Base-by-base conservation (phyloP, 1,140 invertebrate genomes). In the Fopius arisanus region DNA sequence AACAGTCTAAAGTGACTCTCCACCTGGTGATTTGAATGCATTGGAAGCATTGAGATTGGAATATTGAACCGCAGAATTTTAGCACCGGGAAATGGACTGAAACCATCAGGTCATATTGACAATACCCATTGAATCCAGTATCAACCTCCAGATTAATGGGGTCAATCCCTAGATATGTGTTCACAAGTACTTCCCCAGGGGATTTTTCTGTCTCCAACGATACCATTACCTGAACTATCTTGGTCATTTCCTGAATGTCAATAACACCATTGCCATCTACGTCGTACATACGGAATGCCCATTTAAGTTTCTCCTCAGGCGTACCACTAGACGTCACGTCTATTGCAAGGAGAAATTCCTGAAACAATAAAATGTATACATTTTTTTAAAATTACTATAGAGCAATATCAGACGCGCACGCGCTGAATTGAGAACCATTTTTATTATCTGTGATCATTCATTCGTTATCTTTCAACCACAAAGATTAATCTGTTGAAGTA, bases 191-290 rank as follows among this genome's bases (percentile, higher is more conserved):
- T 48, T 48, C n/a, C 43, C 16, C n/a, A 48, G 14, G 5, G 14
- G 10, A 7, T 67, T 14, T 37, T 5, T 7, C 1, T 37, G 1
- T 37, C 33, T 12, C 1, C 23, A 62, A 28, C 6, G 41, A 40
- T 14, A 51, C 77, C 63, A 43, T 85, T 89, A 96, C 95, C 93
- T 96, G 94, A 74, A 96, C 95, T 84, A 96, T 96, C 91, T 96
- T 96, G 43, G 94, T 96, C 95, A 96, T 96, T 91, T 96, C 95
- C 86, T 97, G 95, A 82, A 98, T 96, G 87, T 99, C 97, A 85
- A 99, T 99, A 74, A 98, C 96, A 73, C 98, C 98, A 87, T 99
- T 99, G 23, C 96, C 97, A 88, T 99, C 97, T n/a, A 99, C 98
- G 86, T 99, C 98, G 87, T 99, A 99, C 95, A 97, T 97, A 83